Evolutionary conservation across 37 sponge, comb jelly and placozoan genomes (phyloP).

Genomic region (Aplysina aerophoba): DNA sequence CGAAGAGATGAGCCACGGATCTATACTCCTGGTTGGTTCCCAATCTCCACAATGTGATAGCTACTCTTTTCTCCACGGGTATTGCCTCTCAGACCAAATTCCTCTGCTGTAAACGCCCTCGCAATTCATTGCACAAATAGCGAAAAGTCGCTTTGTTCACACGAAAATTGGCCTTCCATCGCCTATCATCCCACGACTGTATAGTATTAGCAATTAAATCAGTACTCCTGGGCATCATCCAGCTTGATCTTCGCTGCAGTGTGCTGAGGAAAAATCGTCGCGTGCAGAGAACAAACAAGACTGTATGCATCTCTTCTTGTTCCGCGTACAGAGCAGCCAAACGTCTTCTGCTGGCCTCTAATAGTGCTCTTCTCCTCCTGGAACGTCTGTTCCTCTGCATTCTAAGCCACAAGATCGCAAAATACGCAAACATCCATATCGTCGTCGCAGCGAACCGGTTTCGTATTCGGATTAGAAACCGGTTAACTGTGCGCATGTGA

Average conservation of each 20-base stretch:
- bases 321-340: not conserved
- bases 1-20: no score
- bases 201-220: not conserved
- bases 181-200: not conserved
- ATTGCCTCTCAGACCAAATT: not conserved
- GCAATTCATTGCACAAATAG: not conserved
- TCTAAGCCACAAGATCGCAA: no score
- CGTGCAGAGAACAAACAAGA: not conserved
- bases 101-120: conserved; percentile 1
- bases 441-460: no score
- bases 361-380: not conserved
- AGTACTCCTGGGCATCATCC: conserved; percentile 1
- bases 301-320: not conserved
- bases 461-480: no score
- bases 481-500: no score
- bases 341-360: not conserved
- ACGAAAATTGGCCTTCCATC: not conserved
- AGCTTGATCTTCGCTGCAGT: not conserved
- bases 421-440: no score
- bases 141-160: conserved; percentile 1
- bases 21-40: no score
- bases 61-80: no score
- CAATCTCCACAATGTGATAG: no score
- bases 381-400: no score
- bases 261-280: not conserved